Percentiles rank a stretch among this genome's conserved stretches.
Evolutionary conservation across 2,113 vertebrate genomes (phyloP).

Genomic region (Neolamprologus devosi): DNA sequence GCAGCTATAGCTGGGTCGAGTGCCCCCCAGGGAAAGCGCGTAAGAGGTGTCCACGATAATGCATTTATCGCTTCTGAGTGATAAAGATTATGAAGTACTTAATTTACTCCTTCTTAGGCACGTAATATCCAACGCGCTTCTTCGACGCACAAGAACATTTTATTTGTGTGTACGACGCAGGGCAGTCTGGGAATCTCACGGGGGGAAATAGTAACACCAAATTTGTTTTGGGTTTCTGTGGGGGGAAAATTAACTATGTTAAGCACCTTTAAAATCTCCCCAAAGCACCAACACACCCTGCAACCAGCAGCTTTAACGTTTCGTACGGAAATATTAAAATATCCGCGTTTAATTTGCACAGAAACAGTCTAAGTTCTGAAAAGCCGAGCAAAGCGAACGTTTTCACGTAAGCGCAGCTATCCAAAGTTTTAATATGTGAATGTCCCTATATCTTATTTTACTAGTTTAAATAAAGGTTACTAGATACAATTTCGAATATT

Average conservation of each 20-base stretch:
- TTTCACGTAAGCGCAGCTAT: neutral
- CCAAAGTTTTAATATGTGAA: neutral
- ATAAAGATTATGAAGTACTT: slow-evolving; percentile 44
- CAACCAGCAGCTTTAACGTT: neutral
- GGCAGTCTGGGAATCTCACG: neutral
- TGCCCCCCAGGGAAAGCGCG: slow-evolving; percentile 56
- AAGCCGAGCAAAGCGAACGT: neutral
- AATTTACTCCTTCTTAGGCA: slow-evolving; percentile 23
- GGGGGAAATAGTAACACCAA: neutral
- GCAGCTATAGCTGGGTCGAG: slow-evolving; percentile 24
- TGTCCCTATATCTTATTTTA: neutral
- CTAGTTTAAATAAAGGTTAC: neutral
- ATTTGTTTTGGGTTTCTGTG: neutral
- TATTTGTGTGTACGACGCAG: neutral
- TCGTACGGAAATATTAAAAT: neutral
- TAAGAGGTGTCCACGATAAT: slow-evolving; percentile 33
- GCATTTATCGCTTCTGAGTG: slow-evolving; percentile 20
- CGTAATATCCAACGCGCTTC: neutral
- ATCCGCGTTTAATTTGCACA: neutral
- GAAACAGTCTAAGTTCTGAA: neutral
- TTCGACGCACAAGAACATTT: neutral
- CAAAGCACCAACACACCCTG: neutral
- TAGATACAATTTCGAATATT: neutral
- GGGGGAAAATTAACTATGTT: rapidly evolving
- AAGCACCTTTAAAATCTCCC: neutral